Base-by-base conservation (phyloP, 2,113 vertebrate genomes). In the Dipodomys spectabilis region DNA sequence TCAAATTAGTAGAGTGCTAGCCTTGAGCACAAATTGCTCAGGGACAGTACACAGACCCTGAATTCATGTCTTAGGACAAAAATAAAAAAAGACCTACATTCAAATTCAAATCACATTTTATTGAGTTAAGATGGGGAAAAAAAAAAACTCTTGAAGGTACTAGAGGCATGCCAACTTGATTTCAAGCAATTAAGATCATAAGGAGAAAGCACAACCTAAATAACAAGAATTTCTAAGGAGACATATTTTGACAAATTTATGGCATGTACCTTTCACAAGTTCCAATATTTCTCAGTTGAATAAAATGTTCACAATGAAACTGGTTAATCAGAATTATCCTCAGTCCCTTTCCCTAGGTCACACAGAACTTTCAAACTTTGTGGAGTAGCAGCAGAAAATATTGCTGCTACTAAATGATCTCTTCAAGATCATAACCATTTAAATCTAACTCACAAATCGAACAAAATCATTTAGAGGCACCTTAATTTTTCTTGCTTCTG, bases 401-500 rank as follows among this genome's bases (percentile, higher is more conserved):
- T 39, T 95, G 88, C 82, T 90, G 86, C 92, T 93, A 23, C 85
- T 77, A 93, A 80, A 92, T 78, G 7, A 72, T 97, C 39, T 13
- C 62, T 94, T 97, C 95, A 92, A 85, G 89, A 95, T 95, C 45
- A 87, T 9, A 94, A 62, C 64, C 6, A 92, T 95, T 71, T 80
- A 94, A 96, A 94, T 88, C 93, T 95, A 96, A 60, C 13, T 90
- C 81, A 78, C 92, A 88, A 90, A 96, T 88, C 90, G 95, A 90
- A n/a, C 73, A 96, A 90, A 93, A 83, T 73, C 32, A 65, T 92
- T 92, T 96, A 93, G 94, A 95, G 95, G 75, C 25, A 53, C 57
- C 94, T 92, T 94, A 88, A 69, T 80, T 93, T 94, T 75, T 71
- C 67, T 75, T 83, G 74, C 27, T 75, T 90, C 95, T 86, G 57